Base-by-base conservation (phyloP, 2,888 invertebrate genomes). In the Eupithecia vulgata region DNA sequence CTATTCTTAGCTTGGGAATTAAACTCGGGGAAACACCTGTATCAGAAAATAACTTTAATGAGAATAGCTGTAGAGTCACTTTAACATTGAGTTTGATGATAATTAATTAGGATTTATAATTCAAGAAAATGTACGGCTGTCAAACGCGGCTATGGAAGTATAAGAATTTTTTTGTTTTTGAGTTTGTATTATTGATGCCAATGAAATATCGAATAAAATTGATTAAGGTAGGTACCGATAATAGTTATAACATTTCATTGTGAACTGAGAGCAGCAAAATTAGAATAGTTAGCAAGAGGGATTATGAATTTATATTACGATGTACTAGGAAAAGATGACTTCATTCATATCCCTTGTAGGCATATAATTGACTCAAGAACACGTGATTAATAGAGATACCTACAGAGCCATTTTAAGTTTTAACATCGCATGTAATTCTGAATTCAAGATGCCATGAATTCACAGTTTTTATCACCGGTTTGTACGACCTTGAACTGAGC, bases 401-500 rank as follows among this genome's bases (percentile, higher is more conserved):
- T 57, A 25, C 4, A 21, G 1, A 57, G 10, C 21, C 12, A 13
- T 57, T 57, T 57, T 25, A 5, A 12, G 25, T 25, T 57, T 8
- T 25, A 25, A 12, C 12, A 52, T 52, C 21, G n/a, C 6, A n/a
- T n/a, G n/a, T 10, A 17, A 21, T 37, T 37, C 35, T 64, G 21
- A 64, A 35, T 64, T 35, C 1, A 64, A n/a, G 35, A 62, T 35
- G 62, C 35, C 15, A 3, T 3, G 35, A 35, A 62, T 35, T 30
- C 35, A 34, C 8, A 1, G 30, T 62, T 35, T 62, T 45, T 30
- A 67, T 13, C 52, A 42, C 42, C 34, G 34, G 65, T 71, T 69
- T 34, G 72, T 1, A 68, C 74, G 77, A 62, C 79, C 79, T 71
- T 80, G 78, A 80, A 79, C 77, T 69, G 67, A 34, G 10, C 75